A percentile compares a stretch with the other conserved stretches of the same genome.
These are phyloP conservation scores for Pegea sp. DNA, from an alignment of 23 tunicate species.

Conservation along the genomic window DNA sequence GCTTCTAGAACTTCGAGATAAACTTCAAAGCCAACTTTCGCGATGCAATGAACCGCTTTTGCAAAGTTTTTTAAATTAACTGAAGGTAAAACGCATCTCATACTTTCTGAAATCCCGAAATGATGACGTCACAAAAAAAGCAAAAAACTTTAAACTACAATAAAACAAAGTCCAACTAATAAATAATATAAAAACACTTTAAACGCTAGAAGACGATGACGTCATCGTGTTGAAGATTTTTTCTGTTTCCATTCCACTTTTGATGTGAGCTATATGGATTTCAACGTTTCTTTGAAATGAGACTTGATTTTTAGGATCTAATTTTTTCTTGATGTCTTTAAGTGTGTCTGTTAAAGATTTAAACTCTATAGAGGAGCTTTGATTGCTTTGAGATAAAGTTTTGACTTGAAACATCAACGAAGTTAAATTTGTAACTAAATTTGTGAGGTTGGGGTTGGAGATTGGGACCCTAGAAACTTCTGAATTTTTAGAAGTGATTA, in stretches of 20 bases:
- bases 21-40: conserved; percentile 51
- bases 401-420: conserved; percentile 72
- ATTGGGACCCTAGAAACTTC: conserved; percentile 16
- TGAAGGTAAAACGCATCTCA: conserved; percentile 55
- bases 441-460: conserved; percentile 31
- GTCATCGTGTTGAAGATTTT: too few species aligned
- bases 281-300: conserved; percentile 72
- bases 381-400: too few species aligned
- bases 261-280: conserved; percentile 71
- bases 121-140: too few species aligned
- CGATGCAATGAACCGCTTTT: conserved; percentile 58
- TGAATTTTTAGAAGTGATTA: conserved; percentile 29
- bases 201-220: too few species aligned
- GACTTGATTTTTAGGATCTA: conserved; percentile 29
- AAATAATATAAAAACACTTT: too few species aligned
- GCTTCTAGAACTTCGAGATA: conserved; percentile 34
- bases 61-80: conserved; percentile 65
- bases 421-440: conserved; percentile 28
- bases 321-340: conserved; percentile 38
- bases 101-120: too few species aligned
- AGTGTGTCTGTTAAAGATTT: conserved; percentile 55
- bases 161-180: too few species aligned
- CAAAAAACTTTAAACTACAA: too few species aligned
- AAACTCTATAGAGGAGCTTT: conserved; percentile 32
- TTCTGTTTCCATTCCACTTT: conserved; percentile 84